Base-by-base conservation (phyloP, 2,797 vertebrate genomes). In the Pipistrellus nathusii region DNA sequence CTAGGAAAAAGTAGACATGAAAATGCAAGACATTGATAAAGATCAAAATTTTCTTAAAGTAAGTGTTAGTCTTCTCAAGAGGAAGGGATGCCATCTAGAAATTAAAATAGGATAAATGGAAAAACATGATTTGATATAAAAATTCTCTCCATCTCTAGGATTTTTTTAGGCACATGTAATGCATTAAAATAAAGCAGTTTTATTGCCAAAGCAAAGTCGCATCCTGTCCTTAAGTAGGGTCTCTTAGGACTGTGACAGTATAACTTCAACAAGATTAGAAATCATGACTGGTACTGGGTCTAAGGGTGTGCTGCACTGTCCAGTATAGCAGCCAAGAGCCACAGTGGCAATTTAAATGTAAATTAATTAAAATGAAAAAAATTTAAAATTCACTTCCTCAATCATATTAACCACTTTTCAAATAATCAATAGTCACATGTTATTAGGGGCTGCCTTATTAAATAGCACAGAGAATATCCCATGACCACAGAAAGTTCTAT, bases 61-160 rank as follows among this genome's bases (percentile, higher is more conserved):
- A 76, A 80, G 14, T 41, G 35, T 92, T 93, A 81, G 48, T 64
- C 10, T 92, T 82, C 30, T 68, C 62, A 30, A 55, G 83, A 62
- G 30, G 6, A 88, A 66, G 38, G 10, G 75, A 53, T 66, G 53
- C 30, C 62, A 72, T 73, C 89, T 87, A 68, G 46, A 90, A 90
- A 80, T 89, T 83, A 68, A 41, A 95, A 80, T 32, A 71, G 32
- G 18, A 90, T 78, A 88, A 78, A 48, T 85, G n/a, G 81, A 59
- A 90, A 95, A 90, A 55, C 14, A 59, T 44, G 21, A 91, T 62
- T 78, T 57, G n/a, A 86, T 85, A 68, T 38, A 86, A 73, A 91
- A 81, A 84, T 73, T 81, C 32, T 84, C 48, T 86, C 23, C n/a
- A 35, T 25, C 46, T 4, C 38, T 48, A 83, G n/a, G 46, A 10